Evolutionary conservation across 2,113 vertebrate genomes (phyloP), one percentile per base, ranked within the genome.

Genomic region (Ibidorhyncha struthersii): DNA sequence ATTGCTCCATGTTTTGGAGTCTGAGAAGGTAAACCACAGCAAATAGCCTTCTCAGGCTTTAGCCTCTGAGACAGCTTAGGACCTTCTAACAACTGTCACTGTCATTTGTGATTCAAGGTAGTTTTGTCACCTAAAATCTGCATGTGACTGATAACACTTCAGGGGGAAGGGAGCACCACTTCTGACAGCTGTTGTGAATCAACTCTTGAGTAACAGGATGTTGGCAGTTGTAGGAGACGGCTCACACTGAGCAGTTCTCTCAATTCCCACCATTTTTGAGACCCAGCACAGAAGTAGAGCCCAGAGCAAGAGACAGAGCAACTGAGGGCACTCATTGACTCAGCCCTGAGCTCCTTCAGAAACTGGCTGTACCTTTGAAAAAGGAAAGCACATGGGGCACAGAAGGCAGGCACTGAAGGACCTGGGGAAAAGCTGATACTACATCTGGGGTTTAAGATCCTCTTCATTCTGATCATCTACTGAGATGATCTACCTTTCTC

Each of bases 281-380:
- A 62, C 14, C 32, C 58, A 41, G 11, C 1, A 2, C 26, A 6
- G 19, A 71, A 74, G 16, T 5, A 59, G 22, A 56, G 50, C 29
- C 41, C 50, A 9, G 32, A 13, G 25, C 45, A 83, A 71, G 45
- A 45, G 38, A 73, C 1, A 1, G 45, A 55, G 61, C 0, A 0
- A 55, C 61, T 20, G 40, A 61, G 18, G 21, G 36, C 25, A 23
- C 56, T 59, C 32, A 12, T 19, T 12, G 40, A 7, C 50, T 74
- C 17, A n/a, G 45, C 50, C 13, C 71, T 10, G 32, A 86, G 36
- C 56, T 92, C 52, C 26, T 79, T 61, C 67, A 83, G 76, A 50
- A 65, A 36, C 29, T 30, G 50, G 6, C 45, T 83, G 22, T 55
- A 41, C 10, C 47, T 81, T 4, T 62, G 26, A 47, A 30, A 63